Conservation (phyloP, 1,140 invertebrate genomes). For the Hirudo medicinalis region DNA sequence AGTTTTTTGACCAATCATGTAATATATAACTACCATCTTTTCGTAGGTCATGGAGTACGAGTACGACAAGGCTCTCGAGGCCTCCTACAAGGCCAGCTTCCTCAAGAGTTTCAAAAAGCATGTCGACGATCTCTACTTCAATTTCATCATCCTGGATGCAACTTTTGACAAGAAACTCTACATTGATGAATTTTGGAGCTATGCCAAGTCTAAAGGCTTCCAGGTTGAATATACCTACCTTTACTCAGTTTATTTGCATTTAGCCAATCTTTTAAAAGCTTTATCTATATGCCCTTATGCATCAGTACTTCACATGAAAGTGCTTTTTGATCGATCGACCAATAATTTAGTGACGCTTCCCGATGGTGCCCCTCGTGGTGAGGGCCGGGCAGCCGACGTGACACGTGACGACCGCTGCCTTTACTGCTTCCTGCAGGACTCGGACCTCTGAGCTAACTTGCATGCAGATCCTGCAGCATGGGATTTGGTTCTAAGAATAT, state of each 20-base stretch:
- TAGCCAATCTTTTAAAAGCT: neutral
- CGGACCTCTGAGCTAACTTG: too few species aligned
- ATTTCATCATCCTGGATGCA: constrained; percentile 81
- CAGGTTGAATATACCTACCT: constrained; percentile 48
- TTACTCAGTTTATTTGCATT: neutral
- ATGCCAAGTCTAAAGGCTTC: constrained; percentile 73
- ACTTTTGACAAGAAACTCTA: constrained; percentile 52
- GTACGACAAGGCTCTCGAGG: constrained; percentile 71
- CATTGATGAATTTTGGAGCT: constrained; percentile 75
- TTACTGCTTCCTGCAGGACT: too few species aligned
- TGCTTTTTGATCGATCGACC: too few species aligned
- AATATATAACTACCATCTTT: constrained; percentile 6
- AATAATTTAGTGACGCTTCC: too few species aligned
- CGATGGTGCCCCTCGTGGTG: too few species aligned
- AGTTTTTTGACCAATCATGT: too few species aligned
- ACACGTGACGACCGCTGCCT: too few species aligned
- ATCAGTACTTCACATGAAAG: too few species aligned
- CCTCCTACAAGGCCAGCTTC: constrained; percentile 63
- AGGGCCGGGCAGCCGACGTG: neutral
- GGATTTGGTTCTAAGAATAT: too few species aligned
- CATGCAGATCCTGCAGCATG: too few species aligned
- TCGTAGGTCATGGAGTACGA: constrained; percentile 72
- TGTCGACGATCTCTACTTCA: constrained; percentile 75
- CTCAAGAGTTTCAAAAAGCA: constrained; percentile 83
- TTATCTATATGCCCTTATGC: too few species aligned